Evolutionary conservation across 2,113 vertebrate species (phyloP), one percentile per base, ranked within the genome.

Genomic region (Bufo gargarizans): DNA sequence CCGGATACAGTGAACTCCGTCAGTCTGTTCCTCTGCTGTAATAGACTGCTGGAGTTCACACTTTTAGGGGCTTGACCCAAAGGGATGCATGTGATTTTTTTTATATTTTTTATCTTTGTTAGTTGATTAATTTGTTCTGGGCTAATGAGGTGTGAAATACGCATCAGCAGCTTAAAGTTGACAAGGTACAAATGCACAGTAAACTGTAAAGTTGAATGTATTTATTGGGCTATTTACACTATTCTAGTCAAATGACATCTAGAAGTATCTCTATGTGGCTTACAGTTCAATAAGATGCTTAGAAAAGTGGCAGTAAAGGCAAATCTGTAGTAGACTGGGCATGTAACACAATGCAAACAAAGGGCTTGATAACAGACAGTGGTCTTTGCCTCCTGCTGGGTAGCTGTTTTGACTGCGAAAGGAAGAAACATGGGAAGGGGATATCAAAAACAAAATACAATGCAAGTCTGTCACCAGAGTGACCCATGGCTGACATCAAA

Each of bases 381-480:
- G 87, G 81, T 65, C 80, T 82, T 77, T 67, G 22, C 76, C 80
- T 50, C 87, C 87, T 86, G 76, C 88, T 89, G 88, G 71, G 83
- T n/a, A 17, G n/a, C 77, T 89, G 80, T 77, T 84, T 84, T 77
- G 87, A 77, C 76, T 80, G 77, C 22, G 45, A 72, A 61, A 47
- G 77, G 50, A 61, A 79, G 45, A 82, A 86, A 61, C 71, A 85
- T 86, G 91, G 74, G 90, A 93, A 94, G 92, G 94, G 93, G 93
- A 94, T 95, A 94, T 95, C 94, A 92, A 91, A 86, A 89, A 82
- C 79, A 89, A 90, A 91, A 93, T 94, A 77, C 8, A 85, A 94
- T 91, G 89, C 91, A 83, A 91, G 91, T 90, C 94, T 94, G 93
- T 95, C 93, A 92, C 90, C 94, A 91, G 91, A 92, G 94, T 93